These are phyloP conservation scores for Andrena chrysosceles DNA, from an alignment of 2,888 invertebrate genomes.

Conservation along the genomic window DNA sequence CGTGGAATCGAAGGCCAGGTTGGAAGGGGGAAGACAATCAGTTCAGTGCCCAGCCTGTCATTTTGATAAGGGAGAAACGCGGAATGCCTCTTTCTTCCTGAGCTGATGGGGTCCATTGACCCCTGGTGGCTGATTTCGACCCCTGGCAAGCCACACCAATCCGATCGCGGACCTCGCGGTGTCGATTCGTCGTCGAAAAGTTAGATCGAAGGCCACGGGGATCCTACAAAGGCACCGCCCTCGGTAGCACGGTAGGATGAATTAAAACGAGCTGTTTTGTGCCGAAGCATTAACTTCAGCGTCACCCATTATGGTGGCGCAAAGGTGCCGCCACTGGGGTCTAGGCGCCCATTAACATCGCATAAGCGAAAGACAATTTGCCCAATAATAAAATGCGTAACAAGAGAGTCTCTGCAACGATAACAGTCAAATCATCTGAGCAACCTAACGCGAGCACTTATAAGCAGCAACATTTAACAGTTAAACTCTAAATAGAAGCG, in stretches of 20 bases:
- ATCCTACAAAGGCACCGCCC: slow-evolving; percentile 27
- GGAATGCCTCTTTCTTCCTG: background rate
- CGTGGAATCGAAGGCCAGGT: slow-evolving; percentile 22
- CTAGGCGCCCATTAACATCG: slow-evolving; percentile 9
- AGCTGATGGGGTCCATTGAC: background rate
- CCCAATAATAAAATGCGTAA: background rate
- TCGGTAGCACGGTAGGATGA: slow-evolving; percentile 19
- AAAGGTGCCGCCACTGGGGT: slow-evolving; percentile 36
- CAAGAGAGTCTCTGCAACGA: background rate
- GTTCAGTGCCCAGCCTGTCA: slow-evolving; percentile 28
- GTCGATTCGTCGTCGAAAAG: slow-evolving; percentile 2
- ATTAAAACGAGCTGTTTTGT: slow-evolving; percentile 53
- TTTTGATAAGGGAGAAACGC: slow-evolving; percentile 32
- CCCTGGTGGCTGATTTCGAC: background rate
- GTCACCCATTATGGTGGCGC: slow-evolving; percentile 40
- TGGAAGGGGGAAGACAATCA: slow-evolving; percentile 46
- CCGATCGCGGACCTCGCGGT: background rate
- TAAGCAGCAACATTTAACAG: too few relatives aligned
- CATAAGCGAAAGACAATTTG: slow-evolving; percentile 12
- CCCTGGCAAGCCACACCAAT: background rate
- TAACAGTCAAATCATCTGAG: too few relatives aligned
- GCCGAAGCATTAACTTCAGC: slow-evolving; percentile 42
- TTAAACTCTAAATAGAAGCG: too few relatives aligned
- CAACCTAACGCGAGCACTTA: too few relatives aligned
- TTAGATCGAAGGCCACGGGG: background rate